Percentiles rank a stretch among this genome's conserved stretches.
These are phyloP conservation scores for Thymelicus acteon DNA, from an alignment of 2,888 invertebrate genomes.

Conservation along the genomic window DNA sequence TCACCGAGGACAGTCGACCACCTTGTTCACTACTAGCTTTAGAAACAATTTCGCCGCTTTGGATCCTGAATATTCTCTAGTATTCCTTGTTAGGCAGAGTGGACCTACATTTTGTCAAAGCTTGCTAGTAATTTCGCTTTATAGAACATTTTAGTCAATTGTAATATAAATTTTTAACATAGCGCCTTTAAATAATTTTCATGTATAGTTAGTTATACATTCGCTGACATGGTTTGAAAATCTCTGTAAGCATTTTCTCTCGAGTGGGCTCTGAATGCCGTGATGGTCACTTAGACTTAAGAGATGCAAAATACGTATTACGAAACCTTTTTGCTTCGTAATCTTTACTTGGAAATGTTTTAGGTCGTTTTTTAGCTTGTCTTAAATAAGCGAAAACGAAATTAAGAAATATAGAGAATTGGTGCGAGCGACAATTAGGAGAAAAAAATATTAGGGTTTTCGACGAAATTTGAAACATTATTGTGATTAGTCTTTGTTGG, in stretches of 20 bases:
- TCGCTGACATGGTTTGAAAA: slow-evolving; percentile 8
- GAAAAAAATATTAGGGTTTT: too few species aligned
- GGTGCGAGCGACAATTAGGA: too few species aligned
- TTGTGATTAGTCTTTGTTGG: too few species aligned
- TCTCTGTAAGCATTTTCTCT: neutral
- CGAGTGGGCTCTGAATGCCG: neutral
- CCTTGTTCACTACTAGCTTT: neutral
- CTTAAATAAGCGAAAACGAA: neutral
- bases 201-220: neutral
- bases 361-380: neutral
- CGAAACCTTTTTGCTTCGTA: neutral
- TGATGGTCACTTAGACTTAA: slow-evolving; percentile 2
- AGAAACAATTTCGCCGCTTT: neutral
- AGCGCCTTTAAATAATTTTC: neutral
- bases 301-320: neutral
- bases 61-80: neutral
- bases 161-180: slow-evolving; percentile 14
- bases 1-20: neutral
- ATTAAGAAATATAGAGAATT: too few species aligned
- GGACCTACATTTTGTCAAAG: slow-evolving; percentile 10
- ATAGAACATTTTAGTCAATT: slow-evolving; percentile 10
- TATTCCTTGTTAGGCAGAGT: neutral
- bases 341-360: neutral
- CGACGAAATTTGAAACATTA: too few species aligned
- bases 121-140: slow-evolving; percentile 16